Conservation (phyloP, 2,888 invertebrate species). For the Napeogenes sylphis region DNA sequence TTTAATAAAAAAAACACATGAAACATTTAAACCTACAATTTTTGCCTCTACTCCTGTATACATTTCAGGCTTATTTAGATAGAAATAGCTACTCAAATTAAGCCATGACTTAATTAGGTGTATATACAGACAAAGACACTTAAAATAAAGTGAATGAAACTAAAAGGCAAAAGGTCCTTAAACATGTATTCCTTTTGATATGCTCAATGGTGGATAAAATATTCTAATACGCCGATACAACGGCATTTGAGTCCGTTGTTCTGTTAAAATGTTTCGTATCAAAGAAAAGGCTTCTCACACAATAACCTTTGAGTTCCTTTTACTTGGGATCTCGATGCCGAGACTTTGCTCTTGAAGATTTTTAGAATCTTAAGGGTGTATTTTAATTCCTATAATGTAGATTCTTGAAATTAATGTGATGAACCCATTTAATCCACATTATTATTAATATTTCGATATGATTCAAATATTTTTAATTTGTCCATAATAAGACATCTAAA, state of each 20-base stretch:
- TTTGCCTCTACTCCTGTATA: no score
- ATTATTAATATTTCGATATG: background rate
- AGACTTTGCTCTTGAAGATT: slow-evolving; percentile 5
- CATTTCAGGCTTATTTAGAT: no score
- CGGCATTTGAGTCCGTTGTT: slow-evolving; percentile 5
- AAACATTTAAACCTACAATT: no score
- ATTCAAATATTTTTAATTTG: background rate
- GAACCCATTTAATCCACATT: no score
- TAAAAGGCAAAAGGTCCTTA: slow-evolving; percentile 9
- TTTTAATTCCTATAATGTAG: background rate
- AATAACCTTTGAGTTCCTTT: slow-evolving; percentile 39
- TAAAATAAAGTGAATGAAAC: background rate
- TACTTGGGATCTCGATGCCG: slow-evolving; percentile 38
- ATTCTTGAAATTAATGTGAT: background rate
- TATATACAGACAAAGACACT: background rate
- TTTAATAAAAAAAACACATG: no score
- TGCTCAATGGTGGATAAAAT: slow-evolving; percentile 8
- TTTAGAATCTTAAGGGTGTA: background rate
- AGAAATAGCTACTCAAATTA: no score
- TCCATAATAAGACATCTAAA: background rate
- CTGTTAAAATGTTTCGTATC: slow-evolving; percentile 24
- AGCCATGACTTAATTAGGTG: no score
- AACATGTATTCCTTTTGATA: slow-evolving; percentile 9
- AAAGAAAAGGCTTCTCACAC: slow-evolving; percentile 37
- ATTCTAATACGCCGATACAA: slow-evolving; percentile 8